Evolutionary conservation across 2,888 invertebrate species (phyloP).

Genomic region (Ormyrus labotus): DNA sequence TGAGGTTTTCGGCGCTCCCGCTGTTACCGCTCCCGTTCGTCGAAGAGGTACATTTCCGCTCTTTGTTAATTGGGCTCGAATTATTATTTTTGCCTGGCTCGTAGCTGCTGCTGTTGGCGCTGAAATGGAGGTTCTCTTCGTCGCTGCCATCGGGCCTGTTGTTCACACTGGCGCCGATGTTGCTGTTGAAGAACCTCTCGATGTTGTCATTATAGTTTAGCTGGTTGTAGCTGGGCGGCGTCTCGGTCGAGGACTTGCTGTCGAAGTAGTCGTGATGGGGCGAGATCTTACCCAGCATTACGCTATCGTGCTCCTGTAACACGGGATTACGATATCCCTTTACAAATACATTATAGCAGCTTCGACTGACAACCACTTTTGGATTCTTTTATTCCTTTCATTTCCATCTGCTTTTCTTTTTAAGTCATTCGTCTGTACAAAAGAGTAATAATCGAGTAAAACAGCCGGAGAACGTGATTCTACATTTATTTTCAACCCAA

Average conservation of each 20-base stretch:
- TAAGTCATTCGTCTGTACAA: neutral
- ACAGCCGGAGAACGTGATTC: too few species aligned
- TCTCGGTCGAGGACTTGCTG: conserved; percentile 87
- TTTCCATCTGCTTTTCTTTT: conserved; percentile 5
- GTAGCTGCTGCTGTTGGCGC: conserved; percentile 62
- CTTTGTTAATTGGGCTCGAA: conserved; percentile 52
- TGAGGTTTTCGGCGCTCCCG: conserved; percentile 80
- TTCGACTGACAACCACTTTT: conserved; percentile 60
- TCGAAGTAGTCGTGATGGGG: conserved; percentile 89
- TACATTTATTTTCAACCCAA: too few species aligned
- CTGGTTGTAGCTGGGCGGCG: conserved; percentile 89
- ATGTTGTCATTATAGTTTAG: conserved; percentile 91
- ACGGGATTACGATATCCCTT: conserved; percentile 74
- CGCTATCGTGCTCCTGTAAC: conserved; percentile 85
- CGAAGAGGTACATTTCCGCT: conserved; percentile 76
- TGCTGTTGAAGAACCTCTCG: conserved; percentile 78
- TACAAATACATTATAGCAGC: conserved; percentile 69
- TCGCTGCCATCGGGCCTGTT: conserved; percentile 64
- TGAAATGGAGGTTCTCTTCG: conserved; percentile 66
- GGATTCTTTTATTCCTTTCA: conserved; percentile 23
- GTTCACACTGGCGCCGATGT: conserved; percentile 59
- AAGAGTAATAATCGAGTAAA: too few species aligned
- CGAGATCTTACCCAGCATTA: conserved; percentile 90
- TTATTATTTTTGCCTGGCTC: conserved; percentile 62
- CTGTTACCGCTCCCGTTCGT: conserved; percentile 79